Base-by-base conservation (phyloP, 2,797 vertebrate genomes). In the Rhabdophis nuchalis region DNA sequence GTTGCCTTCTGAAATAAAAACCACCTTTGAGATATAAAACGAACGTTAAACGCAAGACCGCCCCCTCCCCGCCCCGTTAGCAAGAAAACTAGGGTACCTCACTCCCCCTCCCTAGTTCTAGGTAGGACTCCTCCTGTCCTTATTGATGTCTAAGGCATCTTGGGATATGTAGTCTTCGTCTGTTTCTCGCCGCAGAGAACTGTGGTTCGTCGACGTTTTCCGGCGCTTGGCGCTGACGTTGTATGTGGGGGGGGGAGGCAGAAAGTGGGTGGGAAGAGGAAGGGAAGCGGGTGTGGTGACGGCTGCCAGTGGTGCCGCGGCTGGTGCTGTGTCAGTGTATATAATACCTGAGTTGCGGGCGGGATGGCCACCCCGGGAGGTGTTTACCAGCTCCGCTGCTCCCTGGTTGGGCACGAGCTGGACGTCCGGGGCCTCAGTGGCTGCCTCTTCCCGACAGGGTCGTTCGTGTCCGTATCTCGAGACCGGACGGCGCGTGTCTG, bases 391-490 rank as follows among this genome's bases (percentile, higher is more conserved):
- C 98, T 99, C 91, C 97, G 99, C 91, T 99, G 99, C 96, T 98
- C 99, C 5, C 96, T 99, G 56, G 95, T 96, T 12, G 99, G 98
- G 2, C 99, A 99, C 36, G 98, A 98, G 89, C 98, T 99, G 98
- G 99, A 99, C 92, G 98, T 99, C 1, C 97, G 99, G 50, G 99
- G 99, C 23, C 96, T 99, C 86, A 87, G 97, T 3, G 20, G 97
- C 7, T 96, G 97, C 4, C 61, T 95, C 36, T 99, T 98, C 25
- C 98, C 98, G 0, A 97, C 97, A 0, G 99, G 98, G 77, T 97
- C 98, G 3, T 99, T 99, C 95, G 98, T 99, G 87, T 99, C 99
- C 0, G 99, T 98, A 89, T 99, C 99, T 58, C 98, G 99, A 95
- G 99, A 99, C 96, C 98, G 98, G 93, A 99, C 98, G 57, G 98